Percentiles rank a stretch among this genome's conserved stretches.
Conservation (phyloP, 2,888 invertebrate species). For the Amphimallon solstitiale region DNA sequence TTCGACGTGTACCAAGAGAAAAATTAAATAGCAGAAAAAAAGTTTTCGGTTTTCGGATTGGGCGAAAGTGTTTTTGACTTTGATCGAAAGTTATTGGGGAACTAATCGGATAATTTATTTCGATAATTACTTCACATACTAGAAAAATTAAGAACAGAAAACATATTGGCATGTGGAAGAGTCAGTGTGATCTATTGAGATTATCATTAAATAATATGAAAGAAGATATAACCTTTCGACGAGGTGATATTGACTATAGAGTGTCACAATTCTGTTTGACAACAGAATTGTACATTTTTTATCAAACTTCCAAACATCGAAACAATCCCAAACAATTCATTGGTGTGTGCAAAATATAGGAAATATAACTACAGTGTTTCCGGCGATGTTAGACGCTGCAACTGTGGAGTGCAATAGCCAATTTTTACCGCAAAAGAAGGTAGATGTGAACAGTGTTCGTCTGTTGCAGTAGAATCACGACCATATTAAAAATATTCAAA, state of each 20-base stretch:
- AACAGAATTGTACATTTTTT: background rate
- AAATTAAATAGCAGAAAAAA: slow-evolving; percentile 2
- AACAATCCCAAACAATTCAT: too few species aligned
- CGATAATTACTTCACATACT: slow-evolving; percentile 39
- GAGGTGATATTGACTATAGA: too few species aligned
- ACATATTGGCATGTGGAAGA: too few species aligned
- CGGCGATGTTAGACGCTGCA: background rate
- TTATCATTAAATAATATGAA: background rate
- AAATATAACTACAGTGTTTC: too few species aligned
- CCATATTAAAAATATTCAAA: too few species aligned
- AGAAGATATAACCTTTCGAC: background rate
- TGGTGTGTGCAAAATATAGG: too few species aligned
- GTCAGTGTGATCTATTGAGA: background rate
- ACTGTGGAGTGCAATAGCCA: too few species aligned
- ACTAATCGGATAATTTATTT: slow-evolving; percentile 26
- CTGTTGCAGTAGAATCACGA: too few species aligned
- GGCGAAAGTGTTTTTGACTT: too few species aligned
- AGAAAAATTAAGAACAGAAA: slow-evolving; percentile 9
- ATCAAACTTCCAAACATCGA: slow-evolving; percentile 39
- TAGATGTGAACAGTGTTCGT: background rate
- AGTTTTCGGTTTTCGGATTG: too few species aligned
- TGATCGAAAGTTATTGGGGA: slow-evolving; percentile 33
- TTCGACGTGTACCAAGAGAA: slow-evolving; percentile 37
- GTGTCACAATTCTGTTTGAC: too few species aligned
- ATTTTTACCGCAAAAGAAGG: background rate